These are phyloP conservation scores for Acheta domesticus DNA, from an alignment of 2,888 invertebrate genomes.

Conservation along the genomic window DNA sequence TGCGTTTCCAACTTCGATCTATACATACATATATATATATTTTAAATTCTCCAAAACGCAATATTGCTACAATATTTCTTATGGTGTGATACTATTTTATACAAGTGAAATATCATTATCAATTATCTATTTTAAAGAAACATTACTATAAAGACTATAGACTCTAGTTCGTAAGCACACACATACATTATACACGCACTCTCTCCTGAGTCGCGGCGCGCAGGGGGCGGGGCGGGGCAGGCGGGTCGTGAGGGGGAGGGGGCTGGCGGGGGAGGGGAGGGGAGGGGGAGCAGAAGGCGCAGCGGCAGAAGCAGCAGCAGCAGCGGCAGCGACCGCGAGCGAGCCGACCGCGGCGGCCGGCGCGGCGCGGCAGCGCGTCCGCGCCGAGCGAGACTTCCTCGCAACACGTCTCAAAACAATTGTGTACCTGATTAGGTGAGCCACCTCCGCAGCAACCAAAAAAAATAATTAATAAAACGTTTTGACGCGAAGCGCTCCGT, in stretches of 20 bases:
- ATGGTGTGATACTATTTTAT: conserved; percentile 18
- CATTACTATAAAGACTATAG: conserved; percentile 9
- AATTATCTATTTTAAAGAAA: conserved; percentile 18
- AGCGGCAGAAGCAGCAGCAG: too few relatives aligned
- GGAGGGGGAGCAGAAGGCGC: too few relatives aligned
- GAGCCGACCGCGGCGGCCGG: too few relatives aligned
- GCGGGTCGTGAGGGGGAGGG: not conserved
- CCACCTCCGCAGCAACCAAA: not conserved
- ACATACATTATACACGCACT: conserved; percentile 1
- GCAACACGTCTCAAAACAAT: not conserved
- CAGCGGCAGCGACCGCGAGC: too few relatives aligned
- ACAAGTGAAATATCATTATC: conserved; percentile 18
- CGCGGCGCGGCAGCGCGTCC: too few relatives aligned
- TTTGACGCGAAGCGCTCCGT: too few relatives aligned
- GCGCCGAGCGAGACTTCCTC: too few relatives aligned
- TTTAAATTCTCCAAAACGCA: not conserved
- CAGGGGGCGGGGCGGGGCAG: not conserved
- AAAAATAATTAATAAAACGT: too few relatives aligned
- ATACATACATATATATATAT: not conserved
- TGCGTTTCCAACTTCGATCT: not conserved
- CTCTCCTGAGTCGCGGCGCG: not conserved
- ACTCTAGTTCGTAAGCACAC: conserved; percentile 3
- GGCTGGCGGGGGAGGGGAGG: not conserved
- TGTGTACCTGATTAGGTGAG: conserved; percentile 11
- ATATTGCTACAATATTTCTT: conserved; percentile 18